A percentile compares a stretch with the other conserved stretches of the same genome.
These are phyloP conservation scores for Antrozous pallidus DNA, from an alignment of 2,797 vertebrate species.

Conservation along the genomic window DNA sequence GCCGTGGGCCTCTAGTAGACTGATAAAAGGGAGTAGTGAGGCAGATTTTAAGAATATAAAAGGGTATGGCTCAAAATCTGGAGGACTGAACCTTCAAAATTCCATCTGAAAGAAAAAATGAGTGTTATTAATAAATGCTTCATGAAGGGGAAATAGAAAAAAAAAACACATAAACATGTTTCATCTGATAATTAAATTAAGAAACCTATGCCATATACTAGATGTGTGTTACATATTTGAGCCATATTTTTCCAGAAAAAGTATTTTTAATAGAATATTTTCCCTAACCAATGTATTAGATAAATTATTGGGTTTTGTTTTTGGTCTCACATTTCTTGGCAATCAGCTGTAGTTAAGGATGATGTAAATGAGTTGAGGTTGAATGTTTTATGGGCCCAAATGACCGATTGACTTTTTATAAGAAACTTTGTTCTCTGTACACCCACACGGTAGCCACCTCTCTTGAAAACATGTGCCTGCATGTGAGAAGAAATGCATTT, in stretches of 20 bases:
- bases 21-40: neutral
- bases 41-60: slow-evolving; percentile 41
- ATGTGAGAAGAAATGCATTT: neutral
- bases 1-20: too few species aligned
- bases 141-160: slow-evolving; percentile 27
- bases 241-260: neutral
- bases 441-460: neutral
- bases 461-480: neutral
- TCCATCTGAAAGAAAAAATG: neutral
- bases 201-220: neutral
- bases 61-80: neutral
- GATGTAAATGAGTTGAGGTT: neutral
- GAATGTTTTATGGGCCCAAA: neutral
- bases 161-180: neutral
- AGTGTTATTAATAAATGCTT: slow-evolving; percentile 9
- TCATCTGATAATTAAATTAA: slow-evolving; percentile 59
- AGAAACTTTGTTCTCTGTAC: neutral
- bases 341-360: neutral
- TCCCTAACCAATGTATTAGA: neutral
- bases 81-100: slow-evolving; percentile 4
- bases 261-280: neutral
- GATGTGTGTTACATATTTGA: slow-evolving; percentile 41
- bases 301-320: neutral
- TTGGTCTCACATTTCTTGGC: neutral
- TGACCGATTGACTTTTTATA: neutral